Base-by-base conservation (phyloP, 2,888 invertebrate species). In the Teinopalpus imperialis region DNA sequence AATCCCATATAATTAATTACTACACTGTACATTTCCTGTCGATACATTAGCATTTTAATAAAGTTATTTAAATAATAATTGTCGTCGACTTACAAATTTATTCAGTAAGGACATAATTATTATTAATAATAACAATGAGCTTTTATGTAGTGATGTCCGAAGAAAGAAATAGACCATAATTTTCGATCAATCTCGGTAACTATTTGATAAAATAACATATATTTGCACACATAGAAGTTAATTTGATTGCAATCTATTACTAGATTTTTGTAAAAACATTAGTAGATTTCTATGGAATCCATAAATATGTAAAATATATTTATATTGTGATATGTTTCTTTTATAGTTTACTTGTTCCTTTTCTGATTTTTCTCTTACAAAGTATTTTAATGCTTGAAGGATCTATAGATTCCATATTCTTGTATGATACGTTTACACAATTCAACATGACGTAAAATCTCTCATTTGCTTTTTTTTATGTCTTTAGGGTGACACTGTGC, bases 21-120 rank as follows among this genome's bases (percentile, higher is more conserved):
- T 5, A 6, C n/a, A 14, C 16, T 10, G 24, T 23, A 24, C 23
- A 18, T 42, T 34, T 42, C 42, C 32, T 42, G 32, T 18, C 34
- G 27, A 26, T 18, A 26, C 8, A 42, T 42, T 42, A 26, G 32
- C 42, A 42, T 42, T 32, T 32, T 32, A 42, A 42, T 32, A 34
- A 23, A 14, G 18, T 16, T 16, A 42, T 42, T 42, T 42, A 12
- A 42, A 41, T 41, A 41, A 41, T 10, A 18, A 30, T 30, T 23
- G 18, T 10, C n/a, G 31, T 13, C 16, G 26, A 9, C n/a, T 13
- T 9, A 3, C 14, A 26, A 12, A 20, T 24, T 26, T 26, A 23
- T 34, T 10, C 10, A 26, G 26, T n/a, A 6, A 18, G 6, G 20
- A 13, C 8, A 7, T 13, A 21, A 30, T 40, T 30, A 30, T n/a